phyloP scores from a whole-genome alignment of 2,113 vertebrate genomes.

The Gopherus flavomarginatus region DNA sequence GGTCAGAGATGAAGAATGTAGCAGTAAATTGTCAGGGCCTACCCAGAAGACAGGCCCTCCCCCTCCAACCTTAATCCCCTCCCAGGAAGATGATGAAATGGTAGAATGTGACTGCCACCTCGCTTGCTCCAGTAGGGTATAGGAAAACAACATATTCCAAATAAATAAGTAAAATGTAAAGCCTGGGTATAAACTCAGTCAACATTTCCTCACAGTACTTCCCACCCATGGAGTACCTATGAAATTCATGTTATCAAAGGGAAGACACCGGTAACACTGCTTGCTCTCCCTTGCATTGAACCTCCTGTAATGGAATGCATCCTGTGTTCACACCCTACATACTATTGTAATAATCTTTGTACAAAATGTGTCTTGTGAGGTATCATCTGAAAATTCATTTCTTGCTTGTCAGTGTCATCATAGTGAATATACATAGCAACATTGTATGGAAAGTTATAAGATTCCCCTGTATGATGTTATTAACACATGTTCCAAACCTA shows the following conservation, averaged over 20 bases:
- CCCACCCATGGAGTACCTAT: background rate
- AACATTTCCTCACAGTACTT: background rate
- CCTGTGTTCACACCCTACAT: too few species aligned
- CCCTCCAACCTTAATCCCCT: too few species aligned
- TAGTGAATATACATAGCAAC: too few species aligned
- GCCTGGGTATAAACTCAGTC: background rate
- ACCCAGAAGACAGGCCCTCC: background rate
- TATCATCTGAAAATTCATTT: too few species aligned
- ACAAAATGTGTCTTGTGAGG: too few species aligned
- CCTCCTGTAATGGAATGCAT: too few species aligned
- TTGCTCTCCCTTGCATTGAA: background rate
- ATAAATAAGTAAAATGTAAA: background rate
- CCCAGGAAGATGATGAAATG: background rate
- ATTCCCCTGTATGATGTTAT: too few species aligned
- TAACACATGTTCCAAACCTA: too few species aligned
- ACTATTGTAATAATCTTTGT: too few species aligned
- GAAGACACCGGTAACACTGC: background rate
- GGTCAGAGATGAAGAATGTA: background rate
- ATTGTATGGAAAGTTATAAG: too few species aligned
- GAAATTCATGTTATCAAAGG: background rate
- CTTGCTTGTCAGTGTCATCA: too few species aligned
- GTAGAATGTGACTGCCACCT: background rate
- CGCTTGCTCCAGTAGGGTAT: background rate
- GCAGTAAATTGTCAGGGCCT: background rate
- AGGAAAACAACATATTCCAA: background rate